Conservation (phyloP, 2,113 vertebrate species). For the Phocoena phocoena region DNA sequence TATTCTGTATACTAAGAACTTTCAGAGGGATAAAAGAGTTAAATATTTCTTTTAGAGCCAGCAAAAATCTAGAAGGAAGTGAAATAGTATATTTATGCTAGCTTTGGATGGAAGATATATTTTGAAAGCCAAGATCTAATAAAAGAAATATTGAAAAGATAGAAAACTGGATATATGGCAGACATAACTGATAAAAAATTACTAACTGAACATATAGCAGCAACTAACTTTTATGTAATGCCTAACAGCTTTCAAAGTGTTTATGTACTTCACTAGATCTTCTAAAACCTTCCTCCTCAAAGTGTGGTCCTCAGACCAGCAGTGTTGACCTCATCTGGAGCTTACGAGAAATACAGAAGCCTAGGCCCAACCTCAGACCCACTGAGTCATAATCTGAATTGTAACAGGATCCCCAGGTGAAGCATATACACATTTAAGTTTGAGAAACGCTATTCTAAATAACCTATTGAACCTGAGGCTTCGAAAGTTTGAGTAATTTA, state of each 20-base stretch:
- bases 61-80: neutral
- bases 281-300: neutral
- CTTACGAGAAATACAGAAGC: neutral
- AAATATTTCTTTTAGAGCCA: conserved; percentile 12
- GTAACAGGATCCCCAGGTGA: neutral
- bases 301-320: neutral
- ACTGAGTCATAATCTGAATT: neutral
- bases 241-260: neutral
- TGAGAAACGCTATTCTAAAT: neutral
- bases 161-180: neutral
- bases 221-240: conserved; percentile 8
- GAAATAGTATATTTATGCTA: neutral
- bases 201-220: neutral
- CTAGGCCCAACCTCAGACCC: neutral
- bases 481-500: neutral
- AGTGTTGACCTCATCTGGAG: neutral
- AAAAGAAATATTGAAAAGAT: conserved; percentile 10
- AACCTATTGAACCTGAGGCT: neutral
- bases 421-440: neutral
- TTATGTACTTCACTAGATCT: neutral
- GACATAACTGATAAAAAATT: neutral
- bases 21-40: neutral
- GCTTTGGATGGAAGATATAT: neutral
- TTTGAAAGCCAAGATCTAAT: neutral
- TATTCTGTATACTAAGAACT: neutral